phyloP scores from a whole-genome alignment of 2,797 vertebrate species.

The Clarias fuscus region DNA sequence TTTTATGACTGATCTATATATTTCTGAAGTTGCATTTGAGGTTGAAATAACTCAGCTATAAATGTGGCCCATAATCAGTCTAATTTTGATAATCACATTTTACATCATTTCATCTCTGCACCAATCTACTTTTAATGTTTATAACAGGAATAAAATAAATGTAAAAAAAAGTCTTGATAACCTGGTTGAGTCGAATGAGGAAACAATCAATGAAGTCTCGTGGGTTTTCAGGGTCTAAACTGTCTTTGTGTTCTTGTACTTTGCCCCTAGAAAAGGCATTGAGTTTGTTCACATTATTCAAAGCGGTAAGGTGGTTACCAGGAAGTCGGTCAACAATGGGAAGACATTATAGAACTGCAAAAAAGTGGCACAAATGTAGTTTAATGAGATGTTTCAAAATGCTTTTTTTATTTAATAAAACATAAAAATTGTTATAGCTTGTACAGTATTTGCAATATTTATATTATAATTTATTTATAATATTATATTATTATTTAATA shows the following conservation, averaged over 20 bases:
- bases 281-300: constrained; percentile 50
- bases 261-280: constrained; percentile 61
- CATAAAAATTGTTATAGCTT: no score
- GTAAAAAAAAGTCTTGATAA: not conserved
- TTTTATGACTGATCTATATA: no score
- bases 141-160: no score
- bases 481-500: no score
- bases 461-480: no score
- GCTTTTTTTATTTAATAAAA: no score
- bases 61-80: no score
- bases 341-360: constrained; percentile 70
- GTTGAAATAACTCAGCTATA: no score
- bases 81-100: no score
- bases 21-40: no score
- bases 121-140: not conserved
- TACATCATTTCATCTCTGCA: not conserved
- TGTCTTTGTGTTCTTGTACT: constrained; percentile 66
- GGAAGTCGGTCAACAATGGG: constrained; percentile 67
- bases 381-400: not conserved
- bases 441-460: no score
- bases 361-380: not conserved
- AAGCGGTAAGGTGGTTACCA: constrained; percentile 56
- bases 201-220: constrained; percentile 76
- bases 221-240: constrained; percentile 61
- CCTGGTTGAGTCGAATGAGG: constrained; percentile 69